phyloP scores from a whole-genome alignment of 2,797 vertebrate genomes.

The Rhinoraja longicauda region DNA sequence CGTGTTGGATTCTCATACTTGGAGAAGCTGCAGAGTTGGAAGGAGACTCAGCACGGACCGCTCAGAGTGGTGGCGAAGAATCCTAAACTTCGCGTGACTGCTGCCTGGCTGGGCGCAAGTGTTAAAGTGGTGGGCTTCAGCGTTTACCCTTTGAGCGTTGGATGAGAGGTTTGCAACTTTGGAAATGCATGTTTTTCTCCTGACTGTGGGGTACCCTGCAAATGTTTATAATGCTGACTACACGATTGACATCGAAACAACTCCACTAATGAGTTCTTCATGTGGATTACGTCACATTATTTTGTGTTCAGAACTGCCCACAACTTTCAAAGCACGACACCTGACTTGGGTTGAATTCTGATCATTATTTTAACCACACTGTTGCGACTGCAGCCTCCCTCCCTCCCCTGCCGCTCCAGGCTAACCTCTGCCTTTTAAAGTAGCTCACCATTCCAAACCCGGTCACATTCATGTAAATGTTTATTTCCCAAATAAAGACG shows the following conservation, averaged over 20 bases:
- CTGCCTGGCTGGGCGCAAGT: not conserved
- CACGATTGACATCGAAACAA: not conserved
- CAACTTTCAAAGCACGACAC: not conserved
- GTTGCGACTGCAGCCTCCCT: slow-evolving; percentile 22
- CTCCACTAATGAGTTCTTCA: not conserved
- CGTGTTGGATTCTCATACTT: too few relatives aligned
- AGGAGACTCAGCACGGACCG: not conserved
- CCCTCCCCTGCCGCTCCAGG: not conserved
- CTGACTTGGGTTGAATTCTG: not conserved
- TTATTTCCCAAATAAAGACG: slow-evolving; percentile 29
- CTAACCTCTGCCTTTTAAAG: slow-evolving; percentile 15
- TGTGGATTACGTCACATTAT: not conserved
- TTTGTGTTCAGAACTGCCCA: not conserved
- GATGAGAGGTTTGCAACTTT: not conserved
- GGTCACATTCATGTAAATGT: slow-evolving; percentile 32
- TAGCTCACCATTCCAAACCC: slow-evolving; percentile 20
- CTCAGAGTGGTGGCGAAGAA: not conserved
- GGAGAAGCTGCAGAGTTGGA: not conserved
- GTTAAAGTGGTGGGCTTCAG: not conserved
- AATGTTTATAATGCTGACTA: not conserved
- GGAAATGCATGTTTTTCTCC: slow-evolving; percentile 12
- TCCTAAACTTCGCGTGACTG: not conserved
- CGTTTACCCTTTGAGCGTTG: not conserved
- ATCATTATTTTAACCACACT: slow-evolving; percentile 16
- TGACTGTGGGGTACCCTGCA: not conserved